Evolutionary conservation across 2,888 invertebrate species (phyloP).

Genomic region (Atrina japonica): DNA sequence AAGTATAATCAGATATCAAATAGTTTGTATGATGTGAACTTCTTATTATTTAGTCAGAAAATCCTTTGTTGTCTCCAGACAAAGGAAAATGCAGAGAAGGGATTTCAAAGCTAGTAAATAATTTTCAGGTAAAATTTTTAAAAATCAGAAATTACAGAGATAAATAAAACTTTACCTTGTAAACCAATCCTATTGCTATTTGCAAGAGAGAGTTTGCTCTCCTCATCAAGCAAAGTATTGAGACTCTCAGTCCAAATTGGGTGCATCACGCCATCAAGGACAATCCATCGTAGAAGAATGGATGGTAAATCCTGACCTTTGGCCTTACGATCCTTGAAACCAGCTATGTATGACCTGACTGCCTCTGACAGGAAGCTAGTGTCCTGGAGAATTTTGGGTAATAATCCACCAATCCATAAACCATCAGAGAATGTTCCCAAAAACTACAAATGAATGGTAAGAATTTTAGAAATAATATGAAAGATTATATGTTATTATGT

Average conservation of each 20-base stretch:
- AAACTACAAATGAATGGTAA: slow-evolving; percentile 59
- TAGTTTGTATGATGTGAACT: no score
- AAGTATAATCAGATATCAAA: no score
- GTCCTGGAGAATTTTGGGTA: slow-evolving; percentile 70
- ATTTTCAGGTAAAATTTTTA: no score
- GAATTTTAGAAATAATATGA: no score
- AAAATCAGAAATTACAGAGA: no score
- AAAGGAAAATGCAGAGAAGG: no score
- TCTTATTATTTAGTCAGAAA: no score
- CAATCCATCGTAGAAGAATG: slow-evolving; percentile 72
- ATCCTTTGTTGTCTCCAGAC: no score
- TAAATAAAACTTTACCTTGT: slow-evolving; percentile 65
- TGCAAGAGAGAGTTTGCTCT: slow-evolving; percentile 68
- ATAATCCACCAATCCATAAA: slow-evolving; percentile 73
- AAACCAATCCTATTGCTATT: slow-evolving; percentile 70
- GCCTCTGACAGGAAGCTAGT: slow-evolving; percentile 70
- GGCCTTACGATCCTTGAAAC: slow-evolving; percentile 62
- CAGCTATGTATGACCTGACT: slow-evolving; percentile 63
- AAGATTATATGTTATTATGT: no score
- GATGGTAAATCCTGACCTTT: slow-evolving; percentile 69
- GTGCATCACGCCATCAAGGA: slow-evolving; percentile 76
- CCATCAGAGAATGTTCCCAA: slow-evolving; percentile 72
- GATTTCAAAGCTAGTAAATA: no score
- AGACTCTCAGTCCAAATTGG: slow-evolving; percentile 76
- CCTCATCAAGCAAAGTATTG: slow-evolving; percentile 72